Percentiles rank a stretch among this genome's conserved stretches.
Conservation (phyloP, 2,888 invertebrate genomes). For the Harpalus rufipes region DNA sequence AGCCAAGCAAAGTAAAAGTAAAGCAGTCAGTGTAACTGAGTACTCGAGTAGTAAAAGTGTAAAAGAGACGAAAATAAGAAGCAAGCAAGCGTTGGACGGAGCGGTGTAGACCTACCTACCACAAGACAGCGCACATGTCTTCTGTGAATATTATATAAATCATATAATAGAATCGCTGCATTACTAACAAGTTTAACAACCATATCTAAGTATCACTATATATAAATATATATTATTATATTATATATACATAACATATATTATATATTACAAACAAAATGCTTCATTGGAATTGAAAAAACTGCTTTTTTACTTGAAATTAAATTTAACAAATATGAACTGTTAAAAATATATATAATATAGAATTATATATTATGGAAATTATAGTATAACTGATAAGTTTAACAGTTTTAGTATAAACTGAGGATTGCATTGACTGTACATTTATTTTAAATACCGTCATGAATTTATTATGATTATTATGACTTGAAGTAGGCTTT, state of each 20-base stretch:
- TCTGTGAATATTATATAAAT: constrained; percentile 61
- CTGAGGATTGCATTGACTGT: constrained; percentile 64
- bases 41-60: constrained; percentile 11
- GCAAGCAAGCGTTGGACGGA: constrained; percentile 27
- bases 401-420: constrained; percentile 65
- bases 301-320: constrained; percentile 77
- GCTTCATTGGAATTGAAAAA: constrained; percentile 78
- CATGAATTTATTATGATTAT: constrained; percentile 62
- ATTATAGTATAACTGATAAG: constrained; percentile 65
- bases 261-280: constrained; percentile 71
- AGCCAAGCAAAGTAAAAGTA: constrained; percentile 1
- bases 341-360: constrained; percentile 69
- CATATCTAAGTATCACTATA: constrained; percentile 67
- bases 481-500: constrained; percentile 60
- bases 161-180: constrained; percentile 62
- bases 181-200: constrained; percentile 66
- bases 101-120: constrained; percentile 24
- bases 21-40: constrained; percentile 29
- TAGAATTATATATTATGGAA: constrained; percentile 67
- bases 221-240: constrained; percentile 68
- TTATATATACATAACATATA: constrained; percentile 64
- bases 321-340: constrained; percentile 71
- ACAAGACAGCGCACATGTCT: constrained; percentile 61
- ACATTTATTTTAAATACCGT: constrained; percentile 64
- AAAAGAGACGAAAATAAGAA: constrained; percentile 14